Base-by-base conservation (phyloP, 2,113 vertebrate species). In the Corythornis vintsioides region DNA sequence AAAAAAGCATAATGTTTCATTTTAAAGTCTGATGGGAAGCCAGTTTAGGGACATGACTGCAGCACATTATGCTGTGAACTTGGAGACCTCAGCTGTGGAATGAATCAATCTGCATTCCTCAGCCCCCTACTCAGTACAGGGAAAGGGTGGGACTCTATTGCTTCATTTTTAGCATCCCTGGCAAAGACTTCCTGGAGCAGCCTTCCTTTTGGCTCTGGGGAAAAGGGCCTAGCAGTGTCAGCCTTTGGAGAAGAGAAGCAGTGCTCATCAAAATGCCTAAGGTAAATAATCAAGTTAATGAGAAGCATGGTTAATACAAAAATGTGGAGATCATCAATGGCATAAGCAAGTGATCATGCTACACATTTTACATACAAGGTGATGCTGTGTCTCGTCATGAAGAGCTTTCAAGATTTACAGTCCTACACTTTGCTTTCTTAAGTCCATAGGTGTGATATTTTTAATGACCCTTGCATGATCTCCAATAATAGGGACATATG, bases 41-140 rank as follows among this genome's bases (percentile, higher is more conserved):
- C 94, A 94, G 67, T 87, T 83, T 93, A 83, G 89, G 91, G 95
- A 93, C 94, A 95, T 7, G 69, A 78, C 35, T 85, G 77, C 89
- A 94, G 77, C 83, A 55, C 57, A 9, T 84, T 89, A 38, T 80
- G 60, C 56, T 61, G 55, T 57, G 87, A 90, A 67, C 94, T 90
- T 43, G 10, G 61, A 94, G 69, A 60, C 59, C 83, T 94, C 74
- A 43, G 57, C 70, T 84, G 57, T 74, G 61, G 76, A 83, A 92
- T 76, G 78, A 63, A 91, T 80, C 82, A 71, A 24, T 89, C 19
- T 81, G 9, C 86, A 94, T 88, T 91, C 86, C 91, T 92, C 78
- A 89, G 78, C 52, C 81, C 76, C 79, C 82, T 89, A 22, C 83
- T 95, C 94, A 90, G 83, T 74, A 15, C 45, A 73, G 47, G 61